phyloP scores from a whole-genome alignment of 2,113 vertebrate species.

The Enhydra lutris region DNA sequence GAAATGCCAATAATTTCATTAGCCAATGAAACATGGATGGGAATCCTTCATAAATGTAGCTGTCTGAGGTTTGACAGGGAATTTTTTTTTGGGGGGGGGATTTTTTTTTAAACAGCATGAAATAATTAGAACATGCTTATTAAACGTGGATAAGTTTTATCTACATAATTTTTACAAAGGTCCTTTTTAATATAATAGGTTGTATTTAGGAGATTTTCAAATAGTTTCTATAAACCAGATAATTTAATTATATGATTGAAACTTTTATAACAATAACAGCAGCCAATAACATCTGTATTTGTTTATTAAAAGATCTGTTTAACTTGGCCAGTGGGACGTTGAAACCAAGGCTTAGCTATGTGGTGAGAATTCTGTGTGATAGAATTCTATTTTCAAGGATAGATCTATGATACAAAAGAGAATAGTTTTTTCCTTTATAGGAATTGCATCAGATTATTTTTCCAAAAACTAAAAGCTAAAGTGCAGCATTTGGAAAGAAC shows the following conservation, averaged over 20 bases:
- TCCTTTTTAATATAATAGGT: neutral
- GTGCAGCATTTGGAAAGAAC: neutral
- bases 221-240: neutral
- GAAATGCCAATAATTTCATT: neutral
- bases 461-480: neutral
- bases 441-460: constrained; percentile 18
- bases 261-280: neutral
- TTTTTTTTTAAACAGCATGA: neutral
- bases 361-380: neutral
- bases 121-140: neutral
- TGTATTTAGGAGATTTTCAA: constrained; percentile 1
- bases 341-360: neutral
- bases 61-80: neutral
- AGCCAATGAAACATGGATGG: neutral
- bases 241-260: neutral
- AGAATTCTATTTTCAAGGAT: neutral
- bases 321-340: neutral
- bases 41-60: neutral
- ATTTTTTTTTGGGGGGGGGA: neutral
- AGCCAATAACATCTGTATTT: neutral
- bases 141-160: neutral
- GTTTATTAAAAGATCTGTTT: neutral
- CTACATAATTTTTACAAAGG: constrained; percentile 16
- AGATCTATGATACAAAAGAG: neutral
- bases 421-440: neutral